Evolutionary conservation across 1,140 invertebrate genomes (phyloP), one percentile per base, ranked within the genome.

Genomic region (Lepidostoma basale): DNA sequence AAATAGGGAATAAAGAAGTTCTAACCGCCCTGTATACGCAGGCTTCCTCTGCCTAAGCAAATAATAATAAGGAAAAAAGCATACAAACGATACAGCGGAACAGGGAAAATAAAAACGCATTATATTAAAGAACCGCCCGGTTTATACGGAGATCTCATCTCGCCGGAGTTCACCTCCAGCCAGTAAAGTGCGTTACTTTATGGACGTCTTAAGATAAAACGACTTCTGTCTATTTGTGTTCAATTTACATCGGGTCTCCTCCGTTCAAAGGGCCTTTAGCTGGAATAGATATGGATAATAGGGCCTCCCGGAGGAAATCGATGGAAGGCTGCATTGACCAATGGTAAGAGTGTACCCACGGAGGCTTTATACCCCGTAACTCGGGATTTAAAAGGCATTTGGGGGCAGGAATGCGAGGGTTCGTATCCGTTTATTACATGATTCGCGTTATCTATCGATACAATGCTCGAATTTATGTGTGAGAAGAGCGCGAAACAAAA

Each of bases 141-240:
- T 22, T 9, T 18, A 22, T 22, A 23, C 10, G 22, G 20, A 49
- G 45, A 49, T 49, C 45, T 49, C 45, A 49, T 25, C 45, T 49
- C 23, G 45, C n/a, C 45, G 45, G n/a, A 49, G 20, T 23, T 49
- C 14, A 23, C 25, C 45, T 49, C 45, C 12, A 28, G 33, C 25
- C 52, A 56, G 52, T 59, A 59, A 59, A 39, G 6, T 59, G 26
- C 40, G 30, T 23, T 59, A 59, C 20, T 59, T 59, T 59, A 59
- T 59, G 40, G 30, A 25, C 20, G 36, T 16, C 33, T 59, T 59
- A 59, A 59, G 54, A 59, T 59, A 59, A 59, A 59, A 59, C 54
- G 33, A 40, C 14, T 39, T 23, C 3, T 59, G 54, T 39, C 54
- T 59, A 40, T 59, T 59, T 59, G 54, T 36, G 54, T 59, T 59